Percentiles rank a stretch among this genome's conserved stretches.
phyloP scores from a whole-genome alignment of 2,888 invertebrate species.

The Agrotis clavis region DNA sequence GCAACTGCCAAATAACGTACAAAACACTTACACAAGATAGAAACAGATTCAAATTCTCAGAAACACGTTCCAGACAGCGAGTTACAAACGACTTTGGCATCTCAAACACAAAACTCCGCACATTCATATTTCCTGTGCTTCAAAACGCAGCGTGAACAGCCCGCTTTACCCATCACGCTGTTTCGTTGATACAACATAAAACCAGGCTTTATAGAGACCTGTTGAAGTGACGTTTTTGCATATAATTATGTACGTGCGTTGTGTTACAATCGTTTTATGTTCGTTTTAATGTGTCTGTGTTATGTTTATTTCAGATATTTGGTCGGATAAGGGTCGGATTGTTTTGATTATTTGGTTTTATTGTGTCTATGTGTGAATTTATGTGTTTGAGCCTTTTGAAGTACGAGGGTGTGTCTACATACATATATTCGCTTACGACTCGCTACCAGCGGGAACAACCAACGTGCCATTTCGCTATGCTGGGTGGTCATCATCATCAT shows the following conservation, averaged over 20 bases:
- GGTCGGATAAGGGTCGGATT: conserved; percentile 23
- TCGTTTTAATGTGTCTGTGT: conserved; percentile 54
- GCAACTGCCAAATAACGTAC: conserved; percentile 30
- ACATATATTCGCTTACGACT: neutral
- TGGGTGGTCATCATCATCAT: too few relatives aligned
- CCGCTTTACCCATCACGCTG: conserved; percentile 60
- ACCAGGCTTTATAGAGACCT: conserved; percentile 65
- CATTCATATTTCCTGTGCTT: conserved; percentile 50
- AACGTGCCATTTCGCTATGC: neutral
- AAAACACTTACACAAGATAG: conserved; percentile 8
- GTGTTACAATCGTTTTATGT: conserved; percentile 55
- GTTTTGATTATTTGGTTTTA: conserved; percentile 36
- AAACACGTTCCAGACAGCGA: conserved; percentile 29
- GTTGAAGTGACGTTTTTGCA: conserved; percentile 72
- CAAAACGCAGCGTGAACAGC: conserved; percentile 49
- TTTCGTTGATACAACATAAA: conserved; percentile 65
- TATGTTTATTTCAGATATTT: conserved; percentile 59
- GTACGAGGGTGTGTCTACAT: neutral
- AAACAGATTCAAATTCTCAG: conserved; percentile 19
- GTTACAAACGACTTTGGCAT: conserved; percentile 47
- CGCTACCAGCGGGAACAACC: neutral
- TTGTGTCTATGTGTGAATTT: conserved; percentile 14
- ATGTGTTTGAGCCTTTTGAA: neutral
- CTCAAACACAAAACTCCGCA: conserved; percentile 34
- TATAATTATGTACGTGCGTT: conserved; percentile 56